Base-by-base conservation (phyloP, 2,888 invertebrate species). In the Diplolepis rosae region DNA sequence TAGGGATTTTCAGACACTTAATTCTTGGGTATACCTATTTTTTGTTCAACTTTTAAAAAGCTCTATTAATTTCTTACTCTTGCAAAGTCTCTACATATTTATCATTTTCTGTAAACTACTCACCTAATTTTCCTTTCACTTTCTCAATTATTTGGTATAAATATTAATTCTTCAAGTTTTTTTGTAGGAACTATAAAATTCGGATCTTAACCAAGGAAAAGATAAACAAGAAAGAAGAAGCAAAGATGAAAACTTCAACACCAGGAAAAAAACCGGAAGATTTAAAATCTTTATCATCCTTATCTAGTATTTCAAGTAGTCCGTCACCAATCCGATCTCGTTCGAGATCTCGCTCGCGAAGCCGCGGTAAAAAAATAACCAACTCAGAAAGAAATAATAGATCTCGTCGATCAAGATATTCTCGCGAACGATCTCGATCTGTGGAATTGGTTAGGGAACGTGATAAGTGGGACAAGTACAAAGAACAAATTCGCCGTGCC, bases 401-500 rank as follows among this genome's bases (percentile, higher is more conserved):
- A 86, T 6, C 75, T 67, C 83, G 79, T 72, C 66, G 71, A 52
- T 13, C 87, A 83, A 28, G 88, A 83, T 77, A 90, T 84, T 80
- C 89, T 83, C 22, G 89, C 84, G 75, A 83, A 71, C 68, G 70
- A 68, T 76, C 79, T 11, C 83, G 85, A 67, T 84, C 87, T 1
- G 66, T 80, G 66, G 83, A 88, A 79, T 82, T 80, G 2, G 74
- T 83, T n/a, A 79, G 84, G 13, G 91, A 91, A 78, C 90, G 90
- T 2, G 90, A 90, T 70, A 91, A 90, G 69, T 91, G 91, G 90
- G 90, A 91, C 73, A 91, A 90, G 67, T 91, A 90, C 68, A 89
- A 87, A 56, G 87, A 88, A 30, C 86, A 87, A 65, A 85, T 88
- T n/a, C 82, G 86, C 74, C 89, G 91, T 0, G 83, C 88, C 13